phyloP scores from a whole-genome alignment of 2,113 vertebrate genomes.

The Etheostoma spectabile region DNA sequence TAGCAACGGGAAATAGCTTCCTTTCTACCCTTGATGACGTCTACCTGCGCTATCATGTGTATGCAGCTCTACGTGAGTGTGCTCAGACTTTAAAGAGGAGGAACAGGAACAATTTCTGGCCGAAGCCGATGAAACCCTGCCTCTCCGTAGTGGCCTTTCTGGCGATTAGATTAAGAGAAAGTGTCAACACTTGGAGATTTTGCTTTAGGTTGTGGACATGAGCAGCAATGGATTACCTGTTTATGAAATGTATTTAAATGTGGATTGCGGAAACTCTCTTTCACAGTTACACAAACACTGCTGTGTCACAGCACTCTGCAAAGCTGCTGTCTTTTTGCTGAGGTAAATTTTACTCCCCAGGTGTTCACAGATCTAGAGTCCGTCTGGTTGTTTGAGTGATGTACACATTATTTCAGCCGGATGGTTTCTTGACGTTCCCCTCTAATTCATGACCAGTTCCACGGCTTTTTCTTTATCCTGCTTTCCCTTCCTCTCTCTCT shows the following conservation, averaged over 20 bases:
- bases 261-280: slow-evolving; percentile 24
- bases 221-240: slow-evolving; percentile 38
- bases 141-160: slow-evolving; percentile 9
- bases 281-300: slow-evolving; percentile 62
- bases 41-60: no score
- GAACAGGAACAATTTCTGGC: neutral
- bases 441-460: slow-evolving; percentile 11
- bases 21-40: no score
- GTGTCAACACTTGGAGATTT: neutral
- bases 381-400: slow-evolving; percentile 12
- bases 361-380: slow-evolving; percentile 54
- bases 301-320: slow-evolving; percentile 18
- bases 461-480: neutral
- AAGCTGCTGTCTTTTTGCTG: slow-evolving; percentile 49
- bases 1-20: no score
- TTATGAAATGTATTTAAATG: slow-evolving; percentile 20
- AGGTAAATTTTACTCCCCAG: slow-evolving; percentile 62
- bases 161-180: neutral
- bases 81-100: slow-evolving; percentile 43
- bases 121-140: neutral
- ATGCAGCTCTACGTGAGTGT: slow-evolving; percentile 25
- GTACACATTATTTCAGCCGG: slow-evolving; percentile 40
- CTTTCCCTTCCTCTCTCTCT: neutral
- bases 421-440: slow-evolving; percentile 34
- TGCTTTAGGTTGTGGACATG: slow-evolving; percentile 6